Conservation (phyloP, 2,888 invertebrate species). For the Hemithea aestivaria region DNA sequence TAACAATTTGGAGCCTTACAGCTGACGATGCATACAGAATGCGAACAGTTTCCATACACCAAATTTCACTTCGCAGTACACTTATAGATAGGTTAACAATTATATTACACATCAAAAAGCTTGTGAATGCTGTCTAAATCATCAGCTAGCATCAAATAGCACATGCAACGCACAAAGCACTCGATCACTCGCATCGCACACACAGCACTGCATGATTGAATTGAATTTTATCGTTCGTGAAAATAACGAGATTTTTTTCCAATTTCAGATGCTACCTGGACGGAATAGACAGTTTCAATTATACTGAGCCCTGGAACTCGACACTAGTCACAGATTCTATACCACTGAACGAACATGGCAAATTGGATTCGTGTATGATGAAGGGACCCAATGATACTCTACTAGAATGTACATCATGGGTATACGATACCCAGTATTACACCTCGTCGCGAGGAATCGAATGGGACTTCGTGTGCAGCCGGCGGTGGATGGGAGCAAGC, state of each 20-base stretch:
- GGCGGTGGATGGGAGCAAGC: slow-evolving; percentile 89
- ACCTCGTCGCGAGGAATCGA: slow-evolving; percentile 87
- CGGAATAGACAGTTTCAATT: slow-evolving; percentile 74
- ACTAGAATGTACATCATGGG: slow-evolving; percentile 76
- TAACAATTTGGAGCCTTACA: too few species aligned
- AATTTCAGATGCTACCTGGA: slow-evolving; percentile 79
- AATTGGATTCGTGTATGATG: slow-evolving; percentile 82
- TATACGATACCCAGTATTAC: slow-evolving; percentile 86
- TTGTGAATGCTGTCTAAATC: too few species aligned
- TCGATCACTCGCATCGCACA: slow-evolving; percentile 7
- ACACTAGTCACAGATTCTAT: slow-evolving; percentile 74
- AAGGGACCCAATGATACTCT: slow-evolving; percentile 59
- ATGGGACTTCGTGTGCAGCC: slow-evolving; percentile 90
- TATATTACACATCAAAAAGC: too few species aligned
- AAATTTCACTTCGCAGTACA: too few species aligned
- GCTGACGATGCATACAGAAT: too few species aligned
- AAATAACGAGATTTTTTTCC: slow-evolving; percentile 15
- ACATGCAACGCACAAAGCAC: slow-evolving; percentile 10
- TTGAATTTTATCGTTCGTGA: slow-evolving; percentile 12
- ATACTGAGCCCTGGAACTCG: slow-evolving; percentile 76
- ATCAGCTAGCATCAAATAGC: neutral
- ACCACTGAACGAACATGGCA: slow-evolving; percentile 77
- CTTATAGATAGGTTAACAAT: too few species aligned
- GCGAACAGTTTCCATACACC: too few species aligned
- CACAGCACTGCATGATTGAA: slow-evolving; percentile 24